A percentile compares a stretch with the other conserved stretches of the same genome.
These are phyloP conservation scores for Riptortus pedestris DNA, from an alignment of 1,140 invertebrate species.

Conservation along the genomic window DNA sequence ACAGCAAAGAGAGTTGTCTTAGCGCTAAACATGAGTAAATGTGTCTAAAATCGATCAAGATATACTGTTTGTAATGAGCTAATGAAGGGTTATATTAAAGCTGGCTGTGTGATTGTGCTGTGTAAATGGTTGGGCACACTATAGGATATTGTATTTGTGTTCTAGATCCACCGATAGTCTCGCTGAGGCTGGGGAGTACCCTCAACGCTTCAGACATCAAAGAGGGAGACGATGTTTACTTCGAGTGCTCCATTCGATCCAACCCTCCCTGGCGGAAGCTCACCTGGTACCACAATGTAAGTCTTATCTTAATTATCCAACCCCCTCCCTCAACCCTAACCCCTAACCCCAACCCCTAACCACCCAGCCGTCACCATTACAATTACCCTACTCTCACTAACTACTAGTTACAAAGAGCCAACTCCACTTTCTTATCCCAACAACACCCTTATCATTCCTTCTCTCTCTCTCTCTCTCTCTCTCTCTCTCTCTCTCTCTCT, in stretches of 20 bases:
- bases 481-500: too few relatives aligned
- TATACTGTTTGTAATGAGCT: too few relatives aligned
- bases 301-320: slow-evolving; percentile 36
- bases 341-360: neutral
- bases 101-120: too few relatives aligned
- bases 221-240: slow-evolving; percentile 85
- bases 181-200: slow-evolving; percentile 68
- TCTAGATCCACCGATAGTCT: slow-evolving; percentile 72
- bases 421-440: too few relatives aligned
- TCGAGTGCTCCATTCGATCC: slow-evolving; percentile 80
- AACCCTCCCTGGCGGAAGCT: slow-evolving; percentile 76
- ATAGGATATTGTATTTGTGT: neutral
- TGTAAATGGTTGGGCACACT: too few relatives aligned
- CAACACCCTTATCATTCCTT: too few relatives aligned
- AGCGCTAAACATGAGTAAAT: too few relatives aligned
- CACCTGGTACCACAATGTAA: slow-evolving; percentile 75
- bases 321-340: neutral
- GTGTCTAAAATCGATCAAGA: too few relatives aligned
- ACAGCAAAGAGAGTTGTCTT: too few relatives aligned
- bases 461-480: too few relatives aligned
- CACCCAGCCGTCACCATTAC: neutral
- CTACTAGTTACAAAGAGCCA: too few relatives aligned
- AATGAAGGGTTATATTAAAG: too few relatives aligned
- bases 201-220: slow-evolving; percentile 78
- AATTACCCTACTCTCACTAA: neutral